phyloP scores from a whole-genome alignment of 1,140 invertebrate genomes.

The Brachionus rubens region DNA sequence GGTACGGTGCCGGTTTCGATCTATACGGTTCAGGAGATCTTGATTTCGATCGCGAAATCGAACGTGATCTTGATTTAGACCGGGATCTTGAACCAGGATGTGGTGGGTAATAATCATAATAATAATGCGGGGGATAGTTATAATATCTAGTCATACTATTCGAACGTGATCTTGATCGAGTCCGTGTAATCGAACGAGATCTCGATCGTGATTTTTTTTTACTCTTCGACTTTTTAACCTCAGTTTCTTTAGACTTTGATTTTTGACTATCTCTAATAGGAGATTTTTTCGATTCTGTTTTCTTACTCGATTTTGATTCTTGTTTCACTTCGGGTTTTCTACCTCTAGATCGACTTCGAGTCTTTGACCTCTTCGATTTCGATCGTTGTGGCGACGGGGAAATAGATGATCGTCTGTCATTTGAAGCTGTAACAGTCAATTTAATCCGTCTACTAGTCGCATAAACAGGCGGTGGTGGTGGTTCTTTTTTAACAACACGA shows the following conservation, averaged over 20 bases:
- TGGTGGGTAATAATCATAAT: not conserved
- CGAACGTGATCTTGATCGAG: not conserved
- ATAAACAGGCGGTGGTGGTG: not conserved
- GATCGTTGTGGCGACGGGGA: not conserved
- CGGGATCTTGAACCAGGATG: not conserved
- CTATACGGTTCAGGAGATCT: not conserved
- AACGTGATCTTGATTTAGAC: not conserved
- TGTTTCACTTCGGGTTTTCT: too few species aligned
- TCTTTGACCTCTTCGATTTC: too few species aligned
- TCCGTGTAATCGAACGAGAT: not conserved
- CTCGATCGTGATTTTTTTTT: not conserved
- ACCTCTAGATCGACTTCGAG: too few species aligned
- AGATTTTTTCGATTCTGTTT: too few species aligned
- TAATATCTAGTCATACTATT: not conserved
- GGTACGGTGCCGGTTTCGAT: not conserved
- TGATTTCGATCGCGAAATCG: not conserved
- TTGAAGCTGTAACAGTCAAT: constrained; percentile 4
- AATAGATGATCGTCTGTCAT: not conserved
- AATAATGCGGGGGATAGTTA: not conserved
- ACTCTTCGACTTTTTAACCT: not conserved
- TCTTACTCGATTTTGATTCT: too few species aligned
- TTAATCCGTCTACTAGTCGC: not conserved
- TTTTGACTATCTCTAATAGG: not conserved
- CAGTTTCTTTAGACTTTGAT: not conserved
- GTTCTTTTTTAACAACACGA: constrained; percentile 21